These are phyloP conservation scores for Pluvialis apricaria DNA, from an alignment of 2,113 vertebrate species.

Conservation along the genomic window DNA sequence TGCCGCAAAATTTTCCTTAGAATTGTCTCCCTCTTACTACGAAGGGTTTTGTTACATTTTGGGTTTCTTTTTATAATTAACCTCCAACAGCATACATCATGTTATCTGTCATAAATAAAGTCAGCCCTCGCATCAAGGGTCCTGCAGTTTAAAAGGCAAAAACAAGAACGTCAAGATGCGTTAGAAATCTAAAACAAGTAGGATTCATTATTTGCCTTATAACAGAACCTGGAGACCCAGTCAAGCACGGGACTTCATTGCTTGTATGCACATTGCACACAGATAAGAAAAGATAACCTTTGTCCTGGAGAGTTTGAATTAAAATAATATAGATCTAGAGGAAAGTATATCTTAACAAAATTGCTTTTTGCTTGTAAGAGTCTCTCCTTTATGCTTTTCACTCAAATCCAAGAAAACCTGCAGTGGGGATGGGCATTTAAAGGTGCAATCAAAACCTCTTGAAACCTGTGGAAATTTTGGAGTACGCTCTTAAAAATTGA, in stretches of 20 bases:
- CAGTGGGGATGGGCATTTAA: not conserved
- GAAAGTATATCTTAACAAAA: not conserved
- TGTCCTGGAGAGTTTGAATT: not conserved
- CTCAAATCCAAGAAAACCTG: not conserved
- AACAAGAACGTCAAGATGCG: not conserved
- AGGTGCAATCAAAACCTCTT: not conserved
- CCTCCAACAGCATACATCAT: not conserved
- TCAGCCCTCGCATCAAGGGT: not conserved
- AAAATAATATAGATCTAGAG: not conserved
- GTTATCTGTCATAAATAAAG: conserved; percentile 24
- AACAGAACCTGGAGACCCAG: not conserved
- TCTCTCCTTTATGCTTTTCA: not conserved
- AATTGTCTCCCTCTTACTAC: not conserved
- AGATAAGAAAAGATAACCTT: not conserved
- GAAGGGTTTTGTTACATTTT: not conserved
- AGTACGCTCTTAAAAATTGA: not conserved
- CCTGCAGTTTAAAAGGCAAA: not conserved
- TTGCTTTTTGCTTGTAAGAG: not conserved
- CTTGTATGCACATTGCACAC: not conserved
- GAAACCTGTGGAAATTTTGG: not conserved
- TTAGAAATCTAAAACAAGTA: not conserved
- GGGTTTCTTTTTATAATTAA: not conserved
- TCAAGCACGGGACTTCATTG: not conserved
- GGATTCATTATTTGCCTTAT: not conserved
- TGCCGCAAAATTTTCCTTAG: not conserved